Conservation (phyloP, 2,797 vertebrate species). For the Ptychobarbus kaznakovi region DNA sequence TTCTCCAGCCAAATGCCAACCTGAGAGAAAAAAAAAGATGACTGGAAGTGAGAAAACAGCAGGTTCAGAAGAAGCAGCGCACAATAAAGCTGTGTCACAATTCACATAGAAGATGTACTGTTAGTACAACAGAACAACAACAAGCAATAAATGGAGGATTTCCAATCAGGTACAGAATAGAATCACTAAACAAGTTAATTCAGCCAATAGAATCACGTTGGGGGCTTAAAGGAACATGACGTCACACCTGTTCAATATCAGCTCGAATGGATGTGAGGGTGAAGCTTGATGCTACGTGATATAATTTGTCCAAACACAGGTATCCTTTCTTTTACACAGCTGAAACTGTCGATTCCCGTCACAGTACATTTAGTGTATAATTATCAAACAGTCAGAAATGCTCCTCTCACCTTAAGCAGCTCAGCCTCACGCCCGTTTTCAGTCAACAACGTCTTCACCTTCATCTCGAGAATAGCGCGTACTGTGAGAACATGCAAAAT, state of each 20-base stretch:
- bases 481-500: neutral
- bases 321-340: too few relatives aligned
- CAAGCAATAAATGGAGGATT: neutral
- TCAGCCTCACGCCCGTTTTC: neutral
- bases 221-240: neutral
- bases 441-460: neutral
- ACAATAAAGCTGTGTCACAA: neutral
- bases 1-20: neutral
- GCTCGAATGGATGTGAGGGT: neutral
- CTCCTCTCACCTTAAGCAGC: slow-evolving; percentile 16
- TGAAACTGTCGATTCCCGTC: too few relatives aligned
- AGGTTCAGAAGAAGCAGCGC: neutral
- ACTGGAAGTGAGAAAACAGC: neutral
- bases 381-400: neutral
- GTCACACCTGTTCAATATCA: neutral
- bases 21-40: neutral
- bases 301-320: neutral
- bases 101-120: neutral
- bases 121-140: neutral
- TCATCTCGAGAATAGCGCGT: slow-evolving; percentile 5
- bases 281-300: neutral
- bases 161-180: neutral
- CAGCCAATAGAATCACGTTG: neutral
- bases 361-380: neutral
- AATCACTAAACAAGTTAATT: fast-evolving